Evolutionary conservation across 2,113 vertebrate genomes (phyloP).

Genomic region (Cephalopterus ornatus): DNA sequence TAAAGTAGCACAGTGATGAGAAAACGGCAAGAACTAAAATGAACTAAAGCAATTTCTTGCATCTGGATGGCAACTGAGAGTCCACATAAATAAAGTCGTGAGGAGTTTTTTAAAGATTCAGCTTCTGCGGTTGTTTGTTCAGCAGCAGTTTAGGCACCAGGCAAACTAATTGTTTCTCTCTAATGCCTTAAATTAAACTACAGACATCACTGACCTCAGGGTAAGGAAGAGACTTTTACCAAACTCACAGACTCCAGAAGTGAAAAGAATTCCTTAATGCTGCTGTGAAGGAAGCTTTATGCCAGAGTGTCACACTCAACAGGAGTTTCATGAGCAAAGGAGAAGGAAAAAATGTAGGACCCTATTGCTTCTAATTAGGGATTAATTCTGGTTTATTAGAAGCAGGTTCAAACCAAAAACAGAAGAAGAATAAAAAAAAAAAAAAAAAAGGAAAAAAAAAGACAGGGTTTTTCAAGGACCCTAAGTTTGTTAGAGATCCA

Average conservation of each 20-base stretch:
- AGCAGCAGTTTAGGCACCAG: conserved; percentile 26
- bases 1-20: conserved; percentile 38
- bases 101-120: conserved; percentile 32
- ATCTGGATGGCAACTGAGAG: conserved; percentile 46
- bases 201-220: conserved; percentile 7
- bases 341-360: neutral
- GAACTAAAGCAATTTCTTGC: conserved; percentile 36
- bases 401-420: neutral
- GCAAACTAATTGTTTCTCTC: conserved; percentile 11
- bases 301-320: neutral
- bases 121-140: neutral
- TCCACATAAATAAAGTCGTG: conserved; percentile 42
- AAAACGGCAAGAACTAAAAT: conserved; percentile 55
- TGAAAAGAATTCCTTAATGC: neutral
- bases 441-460: neutral
- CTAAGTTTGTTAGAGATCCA: neutral
- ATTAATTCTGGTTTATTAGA: conserved; percentile 11
- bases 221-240: conserved; percentile 49
- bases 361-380: neutral
- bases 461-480: neutral
- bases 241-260: conserved; percentile 11
- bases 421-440: neutral
- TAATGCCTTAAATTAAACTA: conserved; percentile 29
- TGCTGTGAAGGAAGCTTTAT: neutral
- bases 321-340: neutral